Conservation (phyloP, 2,888 invertebrate species). For the Copidosoma aretas region DNA sequence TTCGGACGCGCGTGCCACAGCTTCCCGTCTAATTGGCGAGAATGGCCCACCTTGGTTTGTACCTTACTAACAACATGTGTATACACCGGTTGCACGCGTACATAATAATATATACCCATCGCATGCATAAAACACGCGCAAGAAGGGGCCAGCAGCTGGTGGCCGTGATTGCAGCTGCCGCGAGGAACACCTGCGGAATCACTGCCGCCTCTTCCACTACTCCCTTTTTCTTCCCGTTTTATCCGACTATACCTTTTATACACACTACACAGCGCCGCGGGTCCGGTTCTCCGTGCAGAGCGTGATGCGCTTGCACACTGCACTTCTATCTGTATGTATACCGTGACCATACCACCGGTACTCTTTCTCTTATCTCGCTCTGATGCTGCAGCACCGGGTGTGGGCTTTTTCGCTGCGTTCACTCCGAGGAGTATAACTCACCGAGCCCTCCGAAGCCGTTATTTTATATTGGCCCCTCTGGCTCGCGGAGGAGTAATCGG, state of each 20-base stretch:
- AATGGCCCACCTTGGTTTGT: no score
- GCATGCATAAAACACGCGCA: not conserved
- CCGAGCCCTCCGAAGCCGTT: not conserved
- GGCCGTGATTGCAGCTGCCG: constrained; percentile 1
- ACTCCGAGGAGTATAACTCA: not conserved
- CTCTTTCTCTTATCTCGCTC: not conserved
- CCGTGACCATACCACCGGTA: not conserved
- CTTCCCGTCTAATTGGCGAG: no score
- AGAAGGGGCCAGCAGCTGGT: not conserved
- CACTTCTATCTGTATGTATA: not conserved
- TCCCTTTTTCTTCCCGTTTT: no score
- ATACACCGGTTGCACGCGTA: no score
- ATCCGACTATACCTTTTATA: no score
- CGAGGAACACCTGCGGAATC: not conserved
- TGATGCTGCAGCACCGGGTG: no score
- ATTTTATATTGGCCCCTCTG: not conserved
- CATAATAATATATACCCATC: no score
- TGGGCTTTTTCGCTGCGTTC: no score
- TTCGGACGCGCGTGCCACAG: no score
- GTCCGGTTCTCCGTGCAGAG: not conserved
- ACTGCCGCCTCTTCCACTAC: no score
- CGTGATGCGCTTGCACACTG: no score
- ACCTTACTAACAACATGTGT: no score
- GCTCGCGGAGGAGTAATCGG: not conserved
- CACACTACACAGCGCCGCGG: not conserved